Base-by-base conservation (phyloP, 2,113 vertebrate species). In the Melanerpes formicivorus region DNA sequence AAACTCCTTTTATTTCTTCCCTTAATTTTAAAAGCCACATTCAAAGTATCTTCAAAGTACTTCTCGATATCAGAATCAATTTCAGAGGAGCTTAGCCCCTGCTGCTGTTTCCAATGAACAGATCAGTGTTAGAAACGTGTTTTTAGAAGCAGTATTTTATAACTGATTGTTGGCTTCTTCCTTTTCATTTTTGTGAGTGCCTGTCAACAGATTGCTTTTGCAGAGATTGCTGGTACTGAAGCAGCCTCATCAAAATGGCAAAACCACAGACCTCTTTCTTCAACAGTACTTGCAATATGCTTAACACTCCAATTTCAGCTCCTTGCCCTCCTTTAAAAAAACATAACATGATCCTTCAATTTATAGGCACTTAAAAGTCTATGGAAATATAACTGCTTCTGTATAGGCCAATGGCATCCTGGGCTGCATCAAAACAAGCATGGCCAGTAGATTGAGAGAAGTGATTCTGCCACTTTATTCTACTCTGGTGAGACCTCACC, bases 141-240 rank as follows among this genome's bases (percentile, higher is more conserved):
- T 58, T 80, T 91, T 80, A 73, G 76, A 71, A 72, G 19, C 25
- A 18, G 30, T 32, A 30, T 34, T 93, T 94, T 84, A 11, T 74
- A 88, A 92, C 29, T 73, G 50, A 73, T 76, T 79, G 70, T 63
- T 91, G 74, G 46, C 56, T 69, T 78, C 48, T 77, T 88, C 48
- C 25, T 83, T 21, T 52, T 90, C 37, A 55, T 81, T 96, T 93
- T 80, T 85, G 40, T 56, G 56, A 73, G 26, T 48, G 42, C 52
- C 69, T 77, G 85, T 95, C 66, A 84, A 87, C 63, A 91, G 71
- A 90, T 93, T 84, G 54, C 88, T 95, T 95, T 93, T 91, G 37
- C 74, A 93, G 83, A 82, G 42, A 67, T 90, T 48, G 88, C 55
- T 80, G 79, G 76, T 59, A 42, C 34, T 86, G 56, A 76, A 66